Conservation (phyloP, 1,140 invertebrate genomes). For the Drosophila pandora region DNA sequence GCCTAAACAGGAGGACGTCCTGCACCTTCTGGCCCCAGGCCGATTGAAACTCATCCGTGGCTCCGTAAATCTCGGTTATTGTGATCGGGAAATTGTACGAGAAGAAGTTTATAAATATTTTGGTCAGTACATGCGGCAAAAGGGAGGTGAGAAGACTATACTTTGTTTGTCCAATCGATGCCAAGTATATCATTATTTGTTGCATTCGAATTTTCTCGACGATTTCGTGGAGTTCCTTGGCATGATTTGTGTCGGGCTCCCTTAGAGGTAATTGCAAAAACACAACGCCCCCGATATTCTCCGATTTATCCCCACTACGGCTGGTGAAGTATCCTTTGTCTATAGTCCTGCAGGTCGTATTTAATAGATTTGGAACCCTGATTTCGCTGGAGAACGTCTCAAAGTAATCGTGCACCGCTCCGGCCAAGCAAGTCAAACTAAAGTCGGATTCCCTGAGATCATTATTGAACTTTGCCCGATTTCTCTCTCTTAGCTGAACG, state of each 20-base stretch:
- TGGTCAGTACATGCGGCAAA: constrained; percentile 88
- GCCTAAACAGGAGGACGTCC: constrained; percentile 90
- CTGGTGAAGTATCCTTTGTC: constrained; percentile 80
- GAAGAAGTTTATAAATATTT: constrained; percentile 88
- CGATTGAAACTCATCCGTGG: constrained; percentile 78
- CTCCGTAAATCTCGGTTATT: constrained; percentile 88
- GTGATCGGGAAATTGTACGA: constrained; percentile 89
- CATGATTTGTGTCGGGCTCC: constrained; percentile 74
- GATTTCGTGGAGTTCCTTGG: constrained; percentile 85
- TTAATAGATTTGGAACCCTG: constrained; percentile 76
- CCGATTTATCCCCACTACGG: constrained; percentile 59
- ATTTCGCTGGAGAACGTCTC: constrained; percentile 41
- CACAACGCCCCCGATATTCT: constrained; percentile 83
- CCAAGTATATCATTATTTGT: constrained; percentile 88
- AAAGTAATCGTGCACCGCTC: constrained; percentile 74
- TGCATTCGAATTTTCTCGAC: constrained; percentile 86
- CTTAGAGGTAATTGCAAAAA: constrained; percentile 84
- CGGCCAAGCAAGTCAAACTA: constrained; percentile 85
- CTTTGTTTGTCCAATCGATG: constrained; percentile 88
- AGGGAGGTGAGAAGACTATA: constrained; percentile 88
- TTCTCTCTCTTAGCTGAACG: constrained; percentile 73
- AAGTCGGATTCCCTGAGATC: constrained; percentile 89
- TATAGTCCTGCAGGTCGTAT: constrained; percentile 84
- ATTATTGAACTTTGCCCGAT: constrained; percentile 85
- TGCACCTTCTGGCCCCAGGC: constrained; percentile 89